phyloP scores from a whole-genome alignment of 2,888 invertebrate genomes.

The Neoaliturus tenellus region DNA sequence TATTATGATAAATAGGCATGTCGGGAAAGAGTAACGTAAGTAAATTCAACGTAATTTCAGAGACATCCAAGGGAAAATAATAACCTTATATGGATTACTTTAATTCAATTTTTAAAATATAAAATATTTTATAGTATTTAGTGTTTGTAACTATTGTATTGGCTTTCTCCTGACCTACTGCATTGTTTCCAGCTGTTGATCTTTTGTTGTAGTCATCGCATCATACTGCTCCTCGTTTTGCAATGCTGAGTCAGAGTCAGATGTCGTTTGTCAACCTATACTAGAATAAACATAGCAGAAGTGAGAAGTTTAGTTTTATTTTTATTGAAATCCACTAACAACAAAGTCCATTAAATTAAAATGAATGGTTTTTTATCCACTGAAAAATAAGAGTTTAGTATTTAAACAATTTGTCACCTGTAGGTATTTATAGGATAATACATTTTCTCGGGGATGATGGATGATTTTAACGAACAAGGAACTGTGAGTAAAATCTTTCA shows the following conservation, averaged over 20 bases:
- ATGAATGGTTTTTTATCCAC: not conserved
- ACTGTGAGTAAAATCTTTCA: conserved; percentile 1
- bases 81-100: too few relatives aligned
- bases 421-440: too few relatives aligned
- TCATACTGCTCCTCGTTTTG: not conserved
- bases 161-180: too few relatives aligned
- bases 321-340: not conserved
- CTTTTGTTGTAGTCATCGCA: not conserved
- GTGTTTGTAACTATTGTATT: too few relatives aligned
- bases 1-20: too few relatives aligned
- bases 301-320: not conserved
- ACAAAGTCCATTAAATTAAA: not conserved
- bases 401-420: not conserved
- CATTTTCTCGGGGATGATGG: not conserved
- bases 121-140: too few relatives aligned
- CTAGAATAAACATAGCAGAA: not conserved
- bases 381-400: not conserved
- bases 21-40: too few relatives aligned
- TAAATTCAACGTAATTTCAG: too few relatives aligned
- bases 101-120: too few relatives aligned
- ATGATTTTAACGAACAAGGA: conserved; percentile 33
- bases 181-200: not conserved
- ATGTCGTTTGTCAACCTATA: not conserved
- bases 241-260: conserved; percentile 39
- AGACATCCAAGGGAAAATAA: too few relatives aligned